A percentile compares a stretch with the other conserved stretches of the same genome.
phyloP scores from a whole-genome alignment of 2,888 invertebrate genomes.

The Mythimna pallens region DNA sequence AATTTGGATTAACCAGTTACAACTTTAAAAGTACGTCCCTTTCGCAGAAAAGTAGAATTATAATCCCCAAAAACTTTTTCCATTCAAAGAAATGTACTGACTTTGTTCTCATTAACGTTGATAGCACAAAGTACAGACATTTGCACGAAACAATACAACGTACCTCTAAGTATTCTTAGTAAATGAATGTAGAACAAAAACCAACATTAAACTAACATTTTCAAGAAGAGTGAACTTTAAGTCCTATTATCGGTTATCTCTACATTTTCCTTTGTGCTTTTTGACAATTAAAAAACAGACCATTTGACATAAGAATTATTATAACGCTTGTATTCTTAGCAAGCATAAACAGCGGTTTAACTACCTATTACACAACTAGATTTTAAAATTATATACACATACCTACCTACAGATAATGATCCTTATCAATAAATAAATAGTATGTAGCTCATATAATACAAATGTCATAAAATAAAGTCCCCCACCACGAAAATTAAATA shows the following conservation, averaged over 20 bases:
- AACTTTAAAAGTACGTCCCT: not conserved
- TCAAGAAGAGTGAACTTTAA: not conserved
- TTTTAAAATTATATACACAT: not conserved
- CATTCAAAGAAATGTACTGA: not conserved
- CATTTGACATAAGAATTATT: too few species aligned
- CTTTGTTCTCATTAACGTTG: conserved; percentile 12
- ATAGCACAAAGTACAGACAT: not conserved
- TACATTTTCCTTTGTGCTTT: too few species aligned
- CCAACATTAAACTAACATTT: not conserved
- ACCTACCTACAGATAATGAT: too few species aligned
- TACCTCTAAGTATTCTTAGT: not conserved
- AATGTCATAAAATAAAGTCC: too few species aligned
- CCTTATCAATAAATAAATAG: too few species aligned
- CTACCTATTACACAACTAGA: too few species aligned
- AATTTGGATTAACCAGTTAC: not conserved
- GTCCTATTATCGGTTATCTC: too few species aligned
- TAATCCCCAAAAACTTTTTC: not conserved
- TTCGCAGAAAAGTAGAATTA: not conserved
- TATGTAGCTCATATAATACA: too few species aligned
- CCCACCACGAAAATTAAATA: too few species aligned
- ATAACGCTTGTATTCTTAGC: too few species aligned
- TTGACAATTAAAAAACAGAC: too few species aligned
- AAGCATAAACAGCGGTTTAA: too few species aligned
- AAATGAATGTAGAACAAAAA: not conserved
- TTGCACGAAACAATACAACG: not conserved